A percentile compares a stretch with the other conserved stretches of the same genome.
Evolutionary conservation across 2,888 invertebrate species (phyloP).

Genomic region (Cinara cedri): DNA sequence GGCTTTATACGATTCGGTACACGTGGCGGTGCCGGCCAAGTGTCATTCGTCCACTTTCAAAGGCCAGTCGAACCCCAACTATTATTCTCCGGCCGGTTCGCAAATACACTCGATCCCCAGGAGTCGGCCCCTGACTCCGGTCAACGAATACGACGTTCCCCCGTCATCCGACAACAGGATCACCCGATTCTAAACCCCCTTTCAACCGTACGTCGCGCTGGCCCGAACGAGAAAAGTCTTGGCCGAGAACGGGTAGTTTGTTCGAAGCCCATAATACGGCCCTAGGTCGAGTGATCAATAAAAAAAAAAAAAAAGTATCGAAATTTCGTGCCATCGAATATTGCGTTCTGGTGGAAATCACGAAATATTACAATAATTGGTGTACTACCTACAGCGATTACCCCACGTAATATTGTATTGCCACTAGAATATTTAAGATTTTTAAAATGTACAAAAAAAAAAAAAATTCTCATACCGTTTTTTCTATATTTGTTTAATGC

Average conservation of each 20-base stretch:
- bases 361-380: too few relatives aligned
- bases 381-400: too few relatives aligned
- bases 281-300: too few relatives aligned
- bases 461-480: too few relatives aligned
- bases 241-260: neutral
- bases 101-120: conserved; percentile 59
- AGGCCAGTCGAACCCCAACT: conserved; percentile 60
- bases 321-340: too few relatives aligned
- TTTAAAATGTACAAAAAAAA: too few relatives aligned
- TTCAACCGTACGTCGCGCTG: neutral
- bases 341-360: too few relatives aligned
- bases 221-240: too few relatives aligned
- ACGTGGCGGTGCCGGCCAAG: conserved; percentile 57
- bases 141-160: conserved; percentile 61
- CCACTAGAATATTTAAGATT: too few relatives aligned
- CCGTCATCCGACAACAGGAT: conserved; percentile 61
- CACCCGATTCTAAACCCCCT: conserved; percentile 60
- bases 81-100: conserved; percentile 60
- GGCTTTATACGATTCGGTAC: conserved; percentile 61
- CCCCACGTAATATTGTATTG: too few relatives aligned
- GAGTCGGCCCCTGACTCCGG: conserved; percentile 59
- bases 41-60: conserved; percentile 49
- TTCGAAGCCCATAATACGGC: too few relatives aligned
- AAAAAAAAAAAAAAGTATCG: neutral
- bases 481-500: too few relatives aligned